Evolutionary conservation across 1,140 invertebrate species (phyloP).

Genomic region (Drosophila auraria): DNA sequence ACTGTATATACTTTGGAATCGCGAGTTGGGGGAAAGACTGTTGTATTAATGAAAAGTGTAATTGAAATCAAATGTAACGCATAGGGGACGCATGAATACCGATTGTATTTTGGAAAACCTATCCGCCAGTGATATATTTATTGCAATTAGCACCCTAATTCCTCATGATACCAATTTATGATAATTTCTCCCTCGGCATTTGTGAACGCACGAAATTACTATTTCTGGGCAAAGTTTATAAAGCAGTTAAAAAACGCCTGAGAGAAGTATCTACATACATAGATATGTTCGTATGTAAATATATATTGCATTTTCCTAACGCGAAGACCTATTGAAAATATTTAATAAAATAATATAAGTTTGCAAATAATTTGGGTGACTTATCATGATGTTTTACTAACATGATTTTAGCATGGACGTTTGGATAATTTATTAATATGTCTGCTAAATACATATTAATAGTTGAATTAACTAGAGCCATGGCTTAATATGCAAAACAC

Average conservation of each 20-base stretch:
- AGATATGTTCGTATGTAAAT: slow-evolving; percentile 8
- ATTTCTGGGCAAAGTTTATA: slow-evolving; percentile 49
- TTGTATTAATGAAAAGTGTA: slow-evolving; percentile 81
- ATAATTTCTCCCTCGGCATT: slow-evolving; percentile 43
- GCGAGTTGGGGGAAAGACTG: slow-evolving; percentile 77
- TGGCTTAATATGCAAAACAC: slow-evolving; percentile 21
- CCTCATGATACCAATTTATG: slow-evolving; percentile 55
- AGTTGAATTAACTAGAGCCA: not conserved
- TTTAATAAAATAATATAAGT: not conserved
- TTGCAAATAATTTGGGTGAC: not conserved
- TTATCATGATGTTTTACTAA: not conserved
- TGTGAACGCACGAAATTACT: slow-evolving; percentile 34
- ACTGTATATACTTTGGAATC: slow-evolving; percentile 84
- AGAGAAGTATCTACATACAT: slow-evolving; percentile 6
- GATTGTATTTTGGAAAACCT: slow-evolving; percentile 78
- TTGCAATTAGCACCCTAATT: slow-evolving; percentile 58
- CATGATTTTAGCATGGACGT: not conserved
- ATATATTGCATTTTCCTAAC: slow-evolving; percentile 7
- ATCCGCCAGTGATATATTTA: slow-evolving; percentile 49
- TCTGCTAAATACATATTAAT: not conserved
- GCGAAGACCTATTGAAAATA: not conserved
- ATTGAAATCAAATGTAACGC: slow-evolving; percentile 75
- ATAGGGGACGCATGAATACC: slow-evolving; percentile 63
- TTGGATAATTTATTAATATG: not conserved
- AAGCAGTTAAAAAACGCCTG: slow-evolving; percentile 34